A percentile compares a stretch with the other conserved stretches of the same genome.
Conservation (phyloP, 2,888 invertebrate species). For the Dermolepida albohirtum region DNA sequence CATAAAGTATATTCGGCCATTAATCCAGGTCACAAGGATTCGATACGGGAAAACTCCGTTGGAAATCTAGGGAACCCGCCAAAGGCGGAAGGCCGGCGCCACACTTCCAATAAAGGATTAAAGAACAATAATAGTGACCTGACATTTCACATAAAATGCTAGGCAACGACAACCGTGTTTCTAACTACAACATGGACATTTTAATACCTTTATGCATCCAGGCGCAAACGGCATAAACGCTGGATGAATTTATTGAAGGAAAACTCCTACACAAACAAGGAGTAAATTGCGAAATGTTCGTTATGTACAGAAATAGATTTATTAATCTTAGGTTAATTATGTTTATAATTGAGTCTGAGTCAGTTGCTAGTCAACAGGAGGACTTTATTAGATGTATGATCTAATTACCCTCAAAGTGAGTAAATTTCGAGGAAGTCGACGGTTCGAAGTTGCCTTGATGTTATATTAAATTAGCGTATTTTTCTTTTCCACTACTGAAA, state of each 20-base stretch:
- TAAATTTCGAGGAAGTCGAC: background rate
- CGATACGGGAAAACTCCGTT: background rate
- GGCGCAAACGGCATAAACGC: background rate
- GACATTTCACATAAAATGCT: slow-evolving; percentile 12
- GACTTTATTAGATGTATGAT: slow-evolving; percentile 35
- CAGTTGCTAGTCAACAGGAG: slow-evolving; percentile 31
- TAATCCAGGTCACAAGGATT: slow-evolving; percentile 16
- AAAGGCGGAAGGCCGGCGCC: background rate
- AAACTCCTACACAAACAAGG: background rate
- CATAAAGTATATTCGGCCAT: slow-evolving; percentile 18
- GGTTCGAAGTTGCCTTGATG: slow-evolving; percentile 24
- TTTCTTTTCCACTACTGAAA: background rate
- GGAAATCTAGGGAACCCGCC: background rate
- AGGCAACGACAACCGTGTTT: slow-evolving; percentile 1
- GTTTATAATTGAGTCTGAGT: slow-evolving; percentile 39
- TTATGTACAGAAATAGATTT: slow-evolving; percentile 3
- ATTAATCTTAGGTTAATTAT: slow-evolving; percentile 40
- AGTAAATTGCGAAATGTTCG: too few relatives aligned
- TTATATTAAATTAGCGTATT: slow-evolving; percentile 25
- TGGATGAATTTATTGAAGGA: background rate
- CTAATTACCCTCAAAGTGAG: slow-evolving; percentile 34
- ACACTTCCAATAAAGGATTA: background rate
- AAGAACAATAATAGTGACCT: slow-evolving; percentile 8
- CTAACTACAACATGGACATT: slow-evolving; percentile 1
- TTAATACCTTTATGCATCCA: slow-evolving; percentile 1